A percentile compares a stretch with the other conserved stretches of the same genome.
Conservation (phyloP, 2,888 invertebrate genomes). For the Eudemis profundana region DNA sequence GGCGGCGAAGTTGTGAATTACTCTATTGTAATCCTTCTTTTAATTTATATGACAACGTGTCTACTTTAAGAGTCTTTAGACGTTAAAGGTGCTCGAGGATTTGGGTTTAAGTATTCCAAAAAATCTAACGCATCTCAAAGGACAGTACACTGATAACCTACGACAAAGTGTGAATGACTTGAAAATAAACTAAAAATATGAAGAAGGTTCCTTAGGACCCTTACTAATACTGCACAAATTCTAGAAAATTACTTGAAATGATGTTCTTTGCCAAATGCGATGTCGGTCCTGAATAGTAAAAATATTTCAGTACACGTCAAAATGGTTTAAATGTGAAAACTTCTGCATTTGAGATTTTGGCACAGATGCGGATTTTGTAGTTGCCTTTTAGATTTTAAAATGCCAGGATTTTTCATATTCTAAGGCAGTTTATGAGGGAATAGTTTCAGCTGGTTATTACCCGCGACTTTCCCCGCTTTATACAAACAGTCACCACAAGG, state of each 20-base stretch:
- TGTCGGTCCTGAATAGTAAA: neutral
- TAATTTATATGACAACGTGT: too few species aligned
- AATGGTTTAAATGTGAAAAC: conserved; percentile 17
- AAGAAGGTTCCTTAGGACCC: neutral
- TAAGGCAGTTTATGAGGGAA: neutral
- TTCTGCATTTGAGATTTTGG: conserved; percentile 23
- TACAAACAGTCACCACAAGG: too few species aligned
- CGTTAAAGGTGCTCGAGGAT: too few species aligned
- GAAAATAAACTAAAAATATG: too few species aligned
- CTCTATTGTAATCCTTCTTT: too few species aligned
- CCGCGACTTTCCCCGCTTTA: too few species aligned
- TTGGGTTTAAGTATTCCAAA: too few species aligned
- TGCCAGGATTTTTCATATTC: neutral
- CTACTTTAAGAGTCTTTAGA: too few species aligned
- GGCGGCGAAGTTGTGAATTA: too few species aligned
- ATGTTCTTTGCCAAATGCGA: conserved; percentile 5
- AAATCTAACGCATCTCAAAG: too few species aligned
- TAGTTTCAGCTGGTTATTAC: neutral
- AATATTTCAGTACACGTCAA: conserved; percentile 13
- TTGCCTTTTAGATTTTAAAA: conserved; percentile 4
- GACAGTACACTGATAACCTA: too few species aligned
- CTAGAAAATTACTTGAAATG: neutral
- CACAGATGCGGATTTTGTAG: neutral
- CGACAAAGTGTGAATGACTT: too few species aligned
- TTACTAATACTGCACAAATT: neutral